Evolutionary conservation across 35 echinoderm and acorn worm genomes (phyloP).

Genomic region (Strongylocentrotus purpuratus): DNA sequence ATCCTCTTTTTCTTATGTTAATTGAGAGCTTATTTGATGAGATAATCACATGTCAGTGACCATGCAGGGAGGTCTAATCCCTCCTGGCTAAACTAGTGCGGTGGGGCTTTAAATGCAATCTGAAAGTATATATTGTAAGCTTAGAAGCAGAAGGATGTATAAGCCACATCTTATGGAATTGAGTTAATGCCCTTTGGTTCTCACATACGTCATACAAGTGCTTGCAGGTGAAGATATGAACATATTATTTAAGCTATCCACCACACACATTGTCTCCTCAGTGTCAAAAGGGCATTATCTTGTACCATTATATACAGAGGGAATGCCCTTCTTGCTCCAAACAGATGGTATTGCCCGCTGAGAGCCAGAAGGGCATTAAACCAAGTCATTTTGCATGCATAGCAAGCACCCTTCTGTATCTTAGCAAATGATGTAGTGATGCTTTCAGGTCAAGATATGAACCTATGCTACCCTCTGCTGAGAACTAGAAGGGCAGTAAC

Average conservation of each 20-base stretch:
- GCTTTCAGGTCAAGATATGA: neutral
- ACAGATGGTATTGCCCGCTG: neutral
- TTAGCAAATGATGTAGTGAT: neutral
- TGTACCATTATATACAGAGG: neutral
- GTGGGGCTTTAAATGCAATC: no score
- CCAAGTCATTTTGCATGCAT: no score
- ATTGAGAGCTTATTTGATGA: no score
- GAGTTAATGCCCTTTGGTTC: neutral
- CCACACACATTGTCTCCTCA: neutral
- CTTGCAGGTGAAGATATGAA: neutral
- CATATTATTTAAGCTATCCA: neutral
- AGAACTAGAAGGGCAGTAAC: no score
- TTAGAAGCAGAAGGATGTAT: neutral
- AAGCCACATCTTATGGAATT: neutral
- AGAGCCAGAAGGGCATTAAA: no score
- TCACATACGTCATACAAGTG: neutral
- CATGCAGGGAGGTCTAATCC: no score
- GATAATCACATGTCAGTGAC: no score
- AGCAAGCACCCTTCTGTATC: no score
- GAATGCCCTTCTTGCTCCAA: no score
- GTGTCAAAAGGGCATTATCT: neutral
- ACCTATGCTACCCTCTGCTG: neutral
- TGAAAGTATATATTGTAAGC: neutral
- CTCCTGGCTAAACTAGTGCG: no score
- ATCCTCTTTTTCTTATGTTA: no score